Evolutionary conservation across 2,797 vertebrate species (phyloP).

Genomic region (Rhyacichthys aspro): DNA sequence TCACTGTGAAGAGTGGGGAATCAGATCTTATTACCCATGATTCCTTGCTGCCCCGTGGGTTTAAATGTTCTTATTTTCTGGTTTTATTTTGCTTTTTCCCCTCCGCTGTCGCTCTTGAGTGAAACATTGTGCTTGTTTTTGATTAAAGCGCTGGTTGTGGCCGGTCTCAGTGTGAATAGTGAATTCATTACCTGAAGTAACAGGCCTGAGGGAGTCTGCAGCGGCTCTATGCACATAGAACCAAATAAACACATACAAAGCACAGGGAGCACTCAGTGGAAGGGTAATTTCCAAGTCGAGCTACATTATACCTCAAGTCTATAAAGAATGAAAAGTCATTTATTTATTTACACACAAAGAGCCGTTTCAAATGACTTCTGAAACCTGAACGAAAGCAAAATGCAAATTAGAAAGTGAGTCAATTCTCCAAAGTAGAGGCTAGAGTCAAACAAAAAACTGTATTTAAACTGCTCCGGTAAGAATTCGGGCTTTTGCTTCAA

Average conservation of each 20-base stretch:
- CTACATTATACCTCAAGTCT: not conserved
- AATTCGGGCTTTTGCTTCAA: too few relatives aligned
- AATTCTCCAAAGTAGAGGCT: too few relatives aligned
- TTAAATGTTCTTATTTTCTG: not conserved
- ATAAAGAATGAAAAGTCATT: not conserved
- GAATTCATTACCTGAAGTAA: slow-evolving; percentile 35
- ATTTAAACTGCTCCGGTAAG: too few relatives aligned
- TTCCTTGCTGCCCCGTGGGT: slow-evolving; percentile 29
- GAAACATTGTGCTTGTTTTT: slow-evolving; percentile 36
- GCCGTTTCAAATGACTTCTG: too few relatives aligned
- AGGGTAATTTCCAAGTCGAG: not conserved
- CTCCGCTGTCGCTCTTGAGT: not conserved
- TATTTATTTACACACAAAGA: too few relatives aligned
- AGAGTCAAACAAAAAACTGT: too few relatives aligned
- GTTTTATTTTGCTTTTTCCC: not conserved
- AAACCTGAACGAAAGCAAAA: too few relatives aligned
- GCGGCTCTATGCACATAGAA: slow-evolving; percentile 11
- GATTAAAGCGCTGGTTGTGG: slow-evolving; percentile 50
- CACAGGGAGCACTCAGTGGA: not conserved
- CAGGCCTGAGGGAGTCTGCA: slow-evolving; percentile 22
- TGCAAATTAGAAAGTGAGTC: too few relatives aligned
- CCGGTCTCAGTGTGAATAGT: slow-evolving; percentile 12
- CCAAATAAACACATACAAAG: not conserved
- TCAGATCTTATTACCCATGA: slow-evolving; percentile 41
- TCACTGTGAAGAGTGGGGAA: slow-evolving; percentile 34